Conservation (phyloP, 2,113 vertebrate species). For the Pantherophis guttatus region DNA sequence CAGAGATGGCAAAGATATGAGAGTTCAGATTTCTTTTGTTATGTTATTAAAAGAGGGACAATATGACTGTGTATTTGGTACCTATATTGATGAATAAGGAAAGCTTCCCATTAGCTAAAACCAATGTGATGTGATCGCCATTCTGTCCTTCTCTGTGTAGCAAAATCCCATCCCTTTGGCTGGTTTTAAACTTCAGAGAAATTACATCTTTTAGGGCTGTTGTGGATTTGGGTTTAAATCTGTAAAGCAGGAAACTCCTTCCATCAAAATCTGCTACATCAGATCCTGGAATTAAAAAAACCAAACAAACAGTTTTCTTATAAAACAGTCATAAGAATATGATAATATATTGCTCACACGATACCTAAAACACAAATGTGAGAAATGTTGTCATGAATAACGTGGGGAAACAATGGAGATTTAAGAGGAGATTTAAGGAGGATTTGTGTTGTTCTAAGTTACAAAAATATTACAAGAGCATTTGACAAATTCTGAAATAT, state of each 20-base stretch:
- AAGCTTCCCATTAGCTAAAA: conserved; percentile 79
- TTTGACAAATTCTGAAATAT: background rate
- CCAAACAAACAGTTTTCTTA: conserved; percentile 25
- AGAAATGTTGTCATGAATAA: background rate
- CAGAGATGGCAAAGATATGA: conserved; percentile 10
- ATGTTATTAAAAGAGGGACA: background rate
- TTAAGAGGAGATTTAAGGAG: background rate
- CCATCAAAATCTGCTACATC: conserved; percentile 83
- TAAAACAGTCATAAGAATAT: background rate
- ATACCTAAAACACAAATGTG: background rate
- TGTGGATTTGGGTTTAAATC: conserved; percentile 69
- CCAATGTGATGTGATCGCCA: conserved; percentile 75
- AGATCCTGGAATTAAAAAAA: conserved; percentile 76
- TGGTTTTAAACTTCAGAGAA: conserved; percentile 84
- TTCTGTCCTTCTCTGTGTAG: conserved; percentile 74
- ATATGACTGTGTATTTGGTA: conserved; percentile 56
- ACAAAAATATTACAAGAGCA: background rate
- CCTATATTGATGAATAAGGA: conserved; percentile 78
- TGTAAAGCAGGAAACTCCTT: conserved; percentile 78
- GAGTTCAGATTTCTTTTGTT: background rate
- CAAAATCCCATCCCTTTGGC: conserved; percentile 79
- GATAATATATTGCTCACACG: background rate
- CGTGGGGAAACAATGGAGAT: background rate
- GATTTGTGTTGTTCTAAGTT: background rate
- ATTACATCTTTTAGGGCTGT: conserved; percentile 75